A percentile compares a stretch with the other conserved stretches of the same genome.
Evolutionary conservation across 2,113 vertebrate genomes (phyloP).

Genomic region (Epinephelus lanceolatus): DNA sequence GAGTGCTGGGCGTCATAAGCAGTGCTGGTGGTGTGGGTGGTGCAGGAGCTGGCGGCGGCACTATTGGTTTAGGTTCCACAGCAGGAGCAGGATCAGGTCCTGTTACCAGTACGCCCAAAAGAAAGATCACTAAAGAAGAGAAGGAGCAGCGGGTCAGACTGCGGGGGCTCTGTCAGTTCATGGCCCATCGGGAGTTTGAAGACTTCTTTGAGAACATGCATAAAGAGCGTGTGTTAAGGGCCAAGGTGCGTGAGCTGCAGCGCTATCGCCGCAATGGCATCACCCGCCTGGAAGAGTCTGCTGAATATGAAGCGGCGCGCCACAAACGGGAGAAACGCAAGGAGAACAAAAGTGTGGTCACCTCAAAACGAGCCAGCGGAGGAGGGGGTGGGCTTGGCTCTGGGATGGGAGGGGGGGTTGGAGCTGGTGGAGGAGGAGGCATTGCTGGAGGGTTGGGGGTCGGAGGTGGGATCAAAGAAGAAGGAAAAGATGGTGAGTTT

Average conservation of each 20-base stretch:
- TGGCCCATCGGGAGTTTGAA: slow-evolving; percentile 95
- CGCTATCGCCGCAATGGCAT: slow-evolving; percentile 96
- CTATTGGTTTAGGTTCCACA: slow-evolving; percentile 25
- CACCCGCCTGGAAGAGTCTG: slow-evolving; percentile 93
- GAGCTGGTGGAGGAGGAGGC: slow-evolving; percentile 66
- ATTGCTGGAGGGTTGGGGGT: slow-evolving; percentile 70
- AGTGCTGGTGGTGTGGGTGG: slow-evolving; percentile 33
- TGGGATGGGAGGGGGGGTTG: slow-evolving; percentile 72
- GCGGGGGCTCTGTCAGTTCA: slow-evolving; percentile 94
- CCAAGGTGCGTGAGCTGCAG: slow-evolving; percentile 96
- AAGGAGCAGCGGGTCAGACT: slow-evolving; percentile 92
- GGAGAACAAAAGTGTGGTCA: slow-evolving; percentile 90
- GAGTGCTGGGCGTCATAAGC: slow-evolving; percentile 22
- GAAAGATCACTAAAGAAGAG: slow-evolving; percentile 96
- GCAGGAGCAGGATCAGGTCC: slow-evolving; percentile 43
- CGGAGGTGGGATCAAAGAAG: slow-evolving; percentile 86
- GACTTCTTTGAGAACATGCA: slow-evolving; percentile 98
- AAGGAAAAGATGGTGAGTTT: slow-evolving; percentile 93
- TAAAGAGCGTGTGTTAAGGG: slow-evolving; percentile 92
- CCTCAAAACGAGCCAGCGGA: slow-evolving; percentile 85
- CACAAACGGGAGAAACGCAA: slow-evolving; percentile 97
- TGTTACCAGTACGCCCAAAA: slow-evolving; percentile 78
- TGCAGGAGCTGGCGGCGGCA: slow-evolving; percentile 2
- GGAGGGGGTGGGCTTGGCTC: slow-evolving; percentile 68
- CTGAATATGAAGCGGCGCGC: slow-evolving; percentile 94